A percentile compares a stretch with the other conserved stretches of the same genome.
Evolutionary conservation across 1,140 invertebrate species (phyloP).

Genomic region (Temnothorax nylanderi): DNA sequence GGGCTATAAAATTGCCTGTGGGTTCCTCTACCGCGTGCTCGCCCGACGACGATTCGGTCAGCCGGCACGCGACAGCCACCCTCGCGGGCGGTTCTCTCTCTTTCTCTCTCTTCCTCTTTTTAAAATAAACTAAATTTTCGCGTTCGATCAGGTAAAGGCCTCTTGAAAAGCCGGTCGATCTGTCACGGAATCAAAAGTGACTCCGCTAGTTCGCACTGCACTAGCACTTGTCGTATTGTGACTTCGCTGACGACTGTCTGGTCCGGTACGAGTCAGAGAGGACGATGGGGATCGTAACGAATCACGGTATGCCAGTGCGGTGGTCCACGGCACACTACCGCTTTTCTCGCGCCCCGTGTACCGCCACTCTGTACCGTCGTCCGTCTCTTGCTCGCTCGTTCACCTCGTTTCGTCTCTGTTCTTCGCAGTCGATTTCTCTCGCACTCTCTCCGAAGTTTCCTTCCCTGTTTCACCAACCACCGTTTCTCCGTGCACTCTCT

Average conservation of each 20-base stretch:
- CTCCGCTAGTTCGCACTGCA: constrained; percentile 77
- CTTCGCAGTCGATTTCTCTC: constrained; percentile 68
- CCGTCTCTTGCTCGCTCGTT: constrained; percentile 78
- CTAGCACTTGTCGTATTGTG: constrained; percentile 82
- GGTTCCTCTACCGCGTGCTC: constrained; percentile 71
- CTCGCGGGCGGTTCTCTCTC: constrained; percentile 47
- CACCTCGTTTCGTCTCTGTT: constrained; percentile 73
- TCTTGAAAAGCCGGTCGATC: constrained; percentile 31
- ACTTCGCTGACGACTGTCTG: constrained; percentile 78
- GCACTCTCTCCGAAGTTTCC: constrained; percentile 61
- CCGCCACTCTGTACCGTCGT: constrained; percentile 83
- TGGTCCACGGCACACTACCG: constrained; percentile 86
- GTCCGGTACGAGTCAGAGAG: constrained; percentile 75
- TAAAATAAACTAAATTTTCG: constrained; percentile 53
- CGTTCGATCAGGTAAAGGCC: constrained; percentile 24
- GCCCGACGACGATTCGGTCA: constrained; percentile 66
- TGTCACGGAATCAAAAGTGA: constrained; percentile 46
- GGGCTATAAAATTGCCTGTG: constrained; percentile 80
- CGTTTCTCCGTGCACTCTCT: constrained; percentile 74
- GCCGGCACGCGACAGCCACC: constrained; percentile 82
- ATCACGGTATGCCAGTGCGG: constrained; percentile 86
- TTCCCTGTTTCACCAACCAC: constrained; percentile 48
- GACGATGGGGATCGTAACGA: constrained; percentile 83
- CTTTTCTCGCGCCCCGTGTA: constrained; percentile 86
- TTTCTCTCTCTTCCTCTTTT: constrained; percentile 8